These are phyloP conservation scores for Muscidifurax raptorellus DNA, from an alignment of 1,140 invertebrate genomes.

Conservation along the genomic window DNA sequence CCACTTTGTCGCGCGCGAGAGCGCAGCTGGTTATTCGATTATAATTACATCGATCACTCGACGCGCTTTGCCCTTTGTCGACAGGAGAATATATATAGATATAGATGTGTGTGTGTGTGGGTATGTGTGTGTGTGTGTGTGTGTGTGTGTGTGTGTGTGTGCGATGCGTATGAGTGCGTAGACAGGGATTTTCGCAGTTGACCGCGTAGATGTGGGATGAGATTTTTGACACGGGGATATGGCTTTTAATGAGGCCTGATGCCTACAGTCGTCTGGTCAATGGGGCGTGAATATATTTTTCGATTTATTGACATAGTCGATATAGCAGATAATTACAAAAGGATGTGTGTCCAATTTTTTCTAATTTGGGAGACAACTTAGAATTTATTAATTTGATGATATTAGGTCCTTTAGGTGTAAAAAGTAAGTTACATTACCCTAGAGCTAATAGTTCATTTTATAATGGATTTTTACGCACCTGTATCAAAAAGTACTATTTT, in stretches of 20 bases:
- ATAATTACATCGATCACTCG: conserved; percentile 23
- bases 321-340: no score
- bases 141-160: no score
- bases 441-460: no score
- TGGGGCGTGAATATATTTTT: background rate
- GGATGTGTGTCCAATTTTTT: no score
- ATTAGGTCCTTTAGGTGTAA: no score
- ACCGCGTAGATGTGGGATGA: background rate
- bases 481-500: no score
- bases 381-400: no score
- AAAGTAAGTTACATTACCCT: no score
- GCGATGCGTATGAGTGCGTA: no score
- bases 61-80: background rate
- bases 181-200: background rate
- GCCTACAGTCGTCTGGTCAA: background rate
- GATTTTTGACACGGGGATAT: background rate
- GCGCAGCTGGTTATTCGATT: conserved; percentile 15
- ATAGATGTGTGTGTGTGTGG: background rate
- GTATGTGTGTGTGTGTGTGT: background rate
- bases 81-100: background rate
- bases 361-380: no score
- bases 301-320: background rate
- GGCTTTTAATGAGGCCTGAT: background rate
- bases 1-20: background rate
- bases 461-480: no score